A percentile compares a stretch with the other conserved stretches of the same genome.
phyloP scores from a whole-genome alignment of 2,888 invertebrate genomes.

The Patella depressa region DNA sequence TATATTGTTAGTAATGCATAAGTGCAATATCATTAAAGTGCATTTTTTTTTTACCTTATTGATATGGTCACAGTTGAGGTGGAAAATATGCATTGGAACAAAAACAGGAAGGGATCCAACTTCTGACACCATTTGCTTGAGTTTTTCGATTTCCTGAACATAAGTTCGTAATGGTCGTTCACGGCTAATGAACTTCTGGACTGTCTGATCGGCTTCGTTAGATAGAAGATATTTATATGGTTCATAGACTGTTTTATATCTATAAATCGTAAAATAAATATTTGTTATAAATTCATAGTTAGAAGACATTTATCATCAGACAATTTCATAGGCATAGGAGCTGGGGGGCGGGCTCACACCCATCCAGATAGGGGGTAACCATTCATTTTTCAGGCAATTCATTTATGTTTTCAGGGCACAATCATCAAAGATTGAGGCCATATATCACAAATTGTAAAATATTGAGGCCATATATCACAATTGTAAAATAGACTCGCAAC shows the following conservation, averaged over 20 bases:
- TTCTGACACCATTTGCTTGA: conserved; percentile 63
- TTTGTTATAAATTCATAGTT: not conserved
- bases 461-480: too few relatives aligned
- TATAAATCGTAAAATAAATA: conserved; percentile 32
- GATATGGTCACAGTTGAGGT: conserved; percentile 64
- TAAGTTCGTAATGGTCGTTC: conserved; percentile 66
- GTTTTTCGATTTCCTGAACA: conserved; percentile 62
- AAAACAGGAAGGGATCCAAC: conserved; percentile 65
- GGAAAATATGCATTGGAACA: conserved; percentile 69
- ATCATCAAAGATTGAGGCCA: too few relatives aligned
- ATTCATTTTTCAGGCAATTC: too few relatives aligned
- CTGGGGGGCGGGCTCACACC: too few relatives aligned
- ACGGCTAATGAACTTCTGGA: conserved; percentile 63
- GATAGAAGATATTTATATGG: conserved; percentile 65
- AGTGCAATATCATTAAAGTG: not conserved
- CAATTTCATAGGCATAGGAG: too few relatives aligned
- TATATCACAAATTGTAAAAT: too few relatives aligned
- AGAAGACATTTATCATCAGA: too few relatives aligned
- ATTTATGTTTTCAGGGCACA: too few relatives aligned
- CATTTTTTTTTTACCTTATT: conserved; percentile 58
- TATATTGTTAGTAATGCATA: too few relatives aligned
- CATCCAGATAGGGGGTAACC: too few relatives aligned
- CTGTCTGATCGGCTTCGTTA: conserved; percentile 56
- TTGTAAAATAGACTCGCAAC: too few relatives aligned
- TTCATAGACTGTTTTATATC: conserved; percentile 64